Conservation (phyloP, 1,140 invertebrate species). For the Drosophila kepulauana region DNA sequence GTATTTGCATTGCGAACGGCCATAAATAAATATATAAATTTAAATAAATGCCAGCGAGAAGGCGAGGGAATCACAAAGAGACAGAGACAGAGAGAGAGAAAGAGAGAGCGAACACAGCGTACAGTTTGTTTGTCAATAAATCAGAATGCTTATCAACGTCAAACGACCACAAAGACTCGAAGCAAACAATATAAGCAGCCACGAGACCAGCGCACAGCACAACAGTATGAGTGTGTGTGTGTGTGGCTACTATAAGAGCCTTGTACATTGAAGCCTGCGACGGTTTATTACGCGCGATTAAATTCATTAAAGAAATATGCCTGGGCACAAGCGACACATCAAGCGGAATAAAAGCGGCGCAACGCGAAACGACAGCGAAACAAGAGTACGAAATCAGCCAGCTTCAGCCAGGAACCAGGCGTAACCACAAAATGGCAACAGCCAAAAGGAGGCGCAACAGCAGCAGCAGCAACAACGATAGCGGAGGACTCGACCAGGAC, state of each 20-base stretch:
- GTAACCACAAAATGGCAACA: slow-evolving; percentile 33
- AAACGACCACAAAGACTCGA: slow-evolving; percentile 72
- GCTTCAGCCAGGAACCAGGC: slow-evolving; percentile 12
- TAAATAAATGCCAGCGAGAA: slow-evolving; percentile 73
- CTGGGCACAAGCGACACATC: slow-evolving; percentile 41
- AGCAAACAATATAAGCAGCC: slow-evolving; percentile 70
- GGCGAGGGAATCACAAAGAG: slow-evolving; percentile 39
- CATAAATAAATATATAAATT: slow-evolving; percentile 81
- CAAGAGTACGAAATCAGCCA: slow-evolving; percentile 9
- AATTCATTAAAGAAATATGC: slow-evolving; percentile 78
- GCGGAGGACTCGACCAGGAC: slow-evolving; percentile 19
- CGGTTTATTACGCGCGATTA: slow-evolving; percentile 76
- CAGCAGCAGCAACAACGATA: slow-evolving; percentile 13
- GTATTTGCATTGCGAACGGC: slow-evolving; percentile 41
- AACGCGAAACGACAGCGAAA: slow-evolving; percentile 13
- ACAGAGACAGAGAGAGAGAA: not conserved
- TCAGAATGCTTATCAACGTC: slow-evolving; percentile 81
- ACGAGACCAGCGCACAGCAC: slow-evolving; percentile 24
- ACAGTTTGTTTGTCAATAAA: slow-evolving; percentile 80
- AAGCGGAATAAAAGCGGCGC: slow-evolving; percentile 50
- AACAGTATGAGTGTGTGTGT: slow-evolving; percentile 19
- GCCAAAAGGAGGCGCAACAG: slow-evolving; percentile 16
- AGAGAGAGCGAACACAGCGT: not conserved
- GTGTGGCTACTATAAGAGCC: slow-evolving; percentile 25
- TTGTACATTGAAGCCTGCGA: slow-evolving; percentile 47